Conservation (phyloP, 1,140 invertebrate species). For the Heliconius hewitsoni region DNA sequence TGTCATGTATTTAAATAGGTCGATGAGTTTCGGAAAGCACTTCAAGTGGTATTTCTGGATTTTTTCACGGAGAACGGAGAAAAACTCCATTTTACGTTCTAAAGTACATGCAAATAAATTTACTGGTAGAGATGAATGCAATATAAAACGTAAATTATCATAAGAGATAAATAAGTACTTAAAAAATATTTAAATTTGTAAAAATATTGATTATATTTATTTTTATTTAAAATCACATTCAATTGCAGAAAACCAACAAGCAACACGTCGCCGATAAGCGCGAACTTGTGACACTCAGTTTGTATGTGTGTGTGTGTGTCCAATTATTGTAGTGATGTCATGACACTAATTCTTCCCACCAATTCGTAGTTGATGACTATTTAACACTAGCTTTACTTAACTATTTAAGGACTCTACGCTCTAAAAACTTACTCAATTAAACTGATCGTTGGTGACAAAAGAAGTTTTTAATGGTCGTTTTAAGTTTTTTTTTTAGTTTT, state of each 20-base stretch:
- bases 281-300: constrained; percentile 23
- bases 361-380: constrained; percentile 33
- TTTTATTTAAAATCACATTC: background rate
- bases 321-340: constrained; percentile 55
- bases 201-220: background rate
- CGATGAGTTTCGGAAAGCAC: no score
- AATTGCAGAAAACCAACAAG: constrained; percentile 24
- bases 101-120: no score
- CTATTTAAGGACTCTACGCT: background rate
- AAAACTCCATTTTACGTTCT: no score
- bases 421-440: background rate
- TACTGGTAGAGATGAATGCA: no score
- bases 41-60: no score
- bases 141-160: no score
- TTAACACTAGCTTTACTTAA: constrained; percentile 13
- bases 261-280: constrained; percentile 18
- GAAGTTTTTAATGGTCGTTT: background rate
- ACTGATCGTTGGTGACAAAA: background rate
- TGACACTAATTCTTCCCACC: constrained; percentile 52
- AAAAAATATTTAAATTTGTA: background rate
- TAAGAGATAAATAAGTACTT: background rate
- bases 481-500: no score
- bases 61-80: no score
- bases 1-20: no score
- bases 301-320: constrained; percentile 20